Conservation (phyloP, 2,797 vertebrate species). For the Notoglanidium macrostoma region DNA sequence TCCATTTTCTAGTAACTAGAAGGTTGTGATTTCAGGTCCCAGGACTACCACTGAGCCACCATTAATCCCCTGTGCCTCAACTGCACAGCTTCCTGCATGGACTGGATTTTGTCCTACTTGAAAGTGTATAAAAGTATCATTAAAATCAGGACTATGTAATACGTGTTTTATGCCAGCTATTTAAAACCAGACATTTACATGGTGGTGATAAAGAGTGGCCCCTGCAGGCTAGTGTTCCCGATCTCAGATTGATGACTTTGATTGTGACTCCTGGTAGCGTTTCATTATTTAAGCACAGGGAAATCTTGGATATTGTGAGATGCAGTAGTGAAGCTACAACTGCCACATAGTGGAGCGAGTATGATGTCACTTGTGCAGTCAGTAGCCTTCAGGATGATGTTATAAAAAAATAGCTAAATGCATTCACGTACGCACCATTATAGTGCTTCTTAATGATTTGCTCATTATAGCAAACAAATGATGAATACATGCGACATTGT, state of each 20-base stretch:
- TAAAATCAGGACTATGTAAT: constrained; percentile 33
- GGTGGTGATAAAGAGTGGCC: constrained; percentile 12
- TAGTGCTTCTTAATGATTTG: neutral
- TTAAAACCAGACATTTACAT: constrained; percentile 39
- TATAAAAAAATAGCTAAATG: constrained; percentile 3
- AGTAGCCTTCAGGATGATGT: neutral
- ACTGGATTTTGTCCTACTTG: neutral
- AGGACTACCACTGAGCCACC: neutral
- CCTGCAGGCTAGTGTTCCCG: constrained; percentile 15
- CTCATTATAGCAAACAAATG: constrained; percentile 17
- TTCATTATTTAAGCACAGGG: constrained; percentile 35
- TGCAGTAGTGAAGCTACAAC: neutral
- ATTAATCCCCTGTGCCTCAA: neutral
- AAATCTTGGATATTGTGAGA: constrained; percentile 14
- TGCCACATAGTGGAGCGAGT: neutral
- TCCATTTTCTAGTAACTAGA: neutral
- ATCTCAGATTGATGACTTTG: constrained; percentile 36
- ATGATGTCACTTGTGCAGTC: neutral
- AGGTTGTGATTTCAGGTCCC: neutral
- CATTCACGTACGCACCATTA: neutral
- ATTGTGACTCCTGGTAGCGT: constrained; percentile 16
- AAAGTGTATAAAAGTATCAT: constrained; percentile 5
- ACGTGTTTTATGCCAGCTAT: constrained; percentile 20
- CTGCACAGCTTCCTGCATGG: neutral
- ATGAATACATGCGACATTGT: neutral